These are phyloP conservation scores for Rotaria sp. DNA, from an alignment of 2,888 invertebrate species.

Conservation along the genomic window DNA sequence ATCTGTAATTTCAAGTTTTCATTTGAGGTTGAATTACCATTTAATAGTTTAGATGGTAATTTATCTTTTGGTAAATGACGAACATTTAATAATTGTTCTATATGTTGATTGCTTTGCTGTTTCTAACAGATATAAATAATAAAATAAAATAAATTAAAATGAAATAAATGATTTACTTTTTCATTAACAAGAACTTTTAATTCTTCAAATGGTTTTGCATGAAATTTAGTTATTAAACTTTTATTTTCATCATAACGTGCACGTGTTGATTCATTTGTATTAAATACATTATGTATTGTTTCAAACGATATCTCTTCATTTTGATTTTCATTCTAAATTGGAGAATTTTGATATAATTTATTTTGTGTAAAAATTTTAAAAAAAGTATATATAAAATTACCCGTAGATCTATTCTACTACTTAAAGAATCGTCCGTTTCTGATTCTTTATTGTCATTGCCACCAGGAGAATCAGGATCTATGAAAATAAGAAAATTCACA, in stretches of 20 bases:
- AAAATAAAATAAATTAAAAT: neutral
- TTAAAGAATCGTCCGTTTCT: neutral
- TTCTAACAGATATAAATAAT: neutral
- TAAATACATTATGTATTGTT: neutral
- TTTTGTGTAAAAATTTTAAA: too few species aligned
- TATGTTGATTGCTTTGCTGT: neutral
- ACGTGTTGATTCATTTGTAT: neutral
- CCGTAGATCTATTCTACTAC: neutral
- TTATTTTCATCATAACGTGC: neutral
- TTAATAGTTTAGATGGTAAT: too few species aligned
- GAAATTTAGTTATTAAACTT: neutral
- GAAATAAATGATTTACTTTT: neutral
- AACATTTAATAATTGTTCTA: neutral
- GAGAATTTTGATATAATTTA: neutral
- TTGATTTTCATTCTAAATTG: neutral
- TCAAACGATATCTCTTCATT: neutral
- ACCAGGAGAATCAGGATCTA: neutral
- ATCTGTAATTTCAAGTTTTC: neutral
- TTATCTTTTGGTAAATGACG: neutral
- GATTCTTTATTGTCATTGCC: neutral
- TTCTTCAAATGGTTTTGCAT: neutral
- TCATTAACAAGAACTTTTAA: neutral
- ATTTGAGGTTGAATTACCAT: neutral
- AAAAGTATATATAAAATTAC: neutral
- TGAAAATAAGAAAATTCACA: neutral